These are phyloP conservation scores for Cyclargus thomasi DNA, from an alignment of 1,140 invertebrate genomes.

Conservation along the genomic window DNA sequence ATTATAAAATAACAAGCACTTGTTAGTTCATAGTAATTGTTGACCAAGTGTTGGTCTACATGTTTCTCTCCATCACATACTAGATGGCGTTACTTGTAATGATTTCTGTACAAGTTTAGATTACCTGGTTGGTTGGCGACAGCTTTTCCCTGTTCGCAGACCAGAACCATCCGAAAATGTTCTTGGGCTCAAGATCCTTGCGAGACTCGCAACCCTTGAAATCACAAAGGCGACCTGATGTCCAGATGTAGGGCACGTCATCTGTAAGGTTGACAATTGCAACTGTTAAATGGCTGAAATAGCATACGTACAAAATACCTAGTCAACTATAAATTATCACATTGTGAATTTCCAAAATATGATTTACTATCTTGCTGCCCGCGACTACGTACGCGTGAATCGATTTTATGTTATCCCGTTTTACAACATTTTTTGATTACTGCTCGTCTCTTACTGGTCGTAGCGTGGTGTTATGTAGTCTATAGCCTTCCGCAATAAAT, in stretches of 20 bases:
- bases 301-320: too few relatives aligned
- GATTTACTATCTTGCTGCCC: too few relatives aligned
- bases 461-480: too few relatives aligned
- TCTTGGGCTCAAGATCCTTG: conserved; percentile 89
- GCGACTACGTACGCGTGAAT: too few relatives aligned
- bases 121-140: conserved; percentile 85
- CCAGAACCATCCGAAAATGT: conserved; percentile 94
- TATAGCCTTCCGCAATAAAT: too few relatives aligned
- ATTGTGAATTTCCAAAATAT: too few relatives aligned
- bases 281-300: neutral
- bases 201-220: conserved; percentile 94
- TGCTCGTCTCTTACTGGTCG: too few relatives aligned
- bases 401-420: too few relatives aligned
- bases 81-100: neutral
- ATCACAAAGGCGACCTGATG: conserved; percentile 91
- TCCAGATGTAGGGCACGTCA: conserved; percentile 95
- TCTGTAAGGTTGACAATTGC: conserved; percentile 72
- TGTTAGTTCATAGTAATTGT: too few relatives aligned
- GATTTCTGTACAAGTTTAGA: neutral
- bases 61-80: neutral
- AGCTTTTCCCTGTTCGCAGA: conserved; percentile 92
- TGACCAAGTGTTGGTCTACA: neutral
- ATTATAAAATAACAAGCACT: too few relatives aligned
- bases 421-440: too few relatives aligned
- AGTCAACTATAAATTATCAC: too few relatives aligned